Conservation (phyloP, 2,888 invertebrate genomes). For the Athalia rosae region DNA sequence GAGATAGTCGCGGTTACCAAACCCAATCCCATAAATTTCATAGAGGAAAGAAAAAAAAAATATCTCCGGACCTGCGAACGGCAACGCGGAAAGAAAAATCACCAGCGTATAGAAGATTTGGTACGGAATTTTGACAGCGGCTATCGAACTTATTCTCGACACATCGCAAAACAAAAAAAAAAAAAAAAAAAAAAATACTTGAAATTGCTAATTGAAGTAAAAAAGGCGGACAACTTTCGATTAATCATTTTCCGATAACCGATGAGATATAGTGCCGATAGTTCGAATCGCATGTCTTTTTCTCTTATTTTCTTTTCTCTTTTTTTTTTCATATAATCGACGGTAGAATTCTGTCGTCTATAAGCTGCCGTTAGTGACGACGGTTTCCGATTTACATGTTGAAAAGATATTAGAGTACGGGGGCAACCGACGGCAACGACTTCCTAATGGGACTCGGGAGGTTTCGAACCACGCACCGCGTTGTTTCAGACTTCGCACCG, state of each 20-base stretch:
- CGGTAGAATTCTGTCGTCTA: constrained; percentile 27
- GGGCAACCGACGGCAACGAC: constrained; percentile 41
- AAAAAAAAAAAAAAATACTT: too few relatives aligned
- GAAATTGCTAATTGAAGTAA: too few relatives aligned
- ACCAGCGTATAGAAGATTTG: neutral
- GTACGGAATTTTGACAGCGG: too few relatives aligned
- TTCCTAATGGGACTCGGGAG: constrained; percentile 58
- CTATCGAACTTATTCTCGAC: too few relatives aligned
- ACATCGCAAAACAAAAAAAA: too few relatives aligned
- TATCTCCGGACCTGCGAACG: constrained; percentile 59
- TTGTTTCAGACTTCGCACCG: constrained; percentile 47
- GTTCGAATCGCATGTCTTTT: constrained; percentile 37
- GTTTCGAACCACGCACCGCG: constrained; percentile 54
- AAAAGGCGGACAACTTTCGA: too few relatives aligned
- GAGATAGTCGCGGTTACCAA: constrained; percentile 62
- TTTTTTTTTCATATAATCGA: constrained; percentile 5
- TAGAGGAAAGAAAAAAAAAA: constrained; percentile 59
- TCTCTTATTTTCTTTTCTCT: constrained; percentile 38
- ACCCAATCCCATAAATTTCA: constrained; percentile 71
- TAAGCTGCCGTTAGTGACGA: constrained; percentile 49
- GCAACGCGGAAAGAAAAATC: constrained; percentile 42
- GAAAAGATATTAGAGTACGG: constrained; percentile 53
- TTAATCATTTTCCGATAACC: too few relatives aligned
- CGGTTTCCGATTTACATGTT: constrained; percentile 54
- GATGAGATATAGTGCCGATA: neutral